Evolutionary conservation across 2,113 vertebrate genomes (phyloP).

Genomic region (Orthonyx spaldingii): DNA sequence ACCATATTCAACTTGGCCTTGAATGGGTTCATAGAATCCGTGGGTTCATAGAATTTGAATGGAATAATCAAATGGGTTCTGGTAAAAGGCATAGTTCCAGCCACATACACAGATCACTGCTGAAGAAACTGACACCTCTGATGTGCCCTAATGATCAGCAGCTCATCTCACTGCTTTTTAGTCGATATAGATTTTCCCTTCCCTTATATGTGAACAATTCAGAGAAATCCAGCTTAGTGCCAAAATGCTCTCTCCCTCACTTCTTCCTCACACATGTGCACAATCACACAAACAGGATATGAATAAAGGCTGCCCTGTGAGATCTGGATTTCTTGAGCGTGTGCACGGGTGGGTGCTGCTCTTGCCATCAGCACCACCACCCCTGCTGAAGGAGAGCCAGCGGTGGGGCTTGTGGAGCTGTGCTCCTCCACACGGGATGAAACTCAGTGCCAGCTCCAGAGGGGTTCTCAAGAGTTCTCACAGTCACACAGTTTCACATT

Average conservation of each 20-base stretch:
- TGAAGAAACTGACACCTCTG: neutral
- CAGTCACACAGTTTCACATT: neutral
- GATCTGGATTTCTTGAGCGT: neutral
- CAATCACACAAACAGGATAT: neutral
- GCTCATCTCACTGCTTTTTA: neutral
- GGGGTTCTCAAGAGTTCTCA: neutral
- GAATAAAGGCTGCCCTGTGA: neutral
- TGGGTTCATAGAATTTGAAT: neutral
- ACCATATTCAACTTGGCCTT: neutral
- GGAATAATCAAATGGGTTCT: neutral
- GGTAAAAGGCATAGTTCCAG: neutral
- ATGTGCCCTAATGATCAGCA: neutral
- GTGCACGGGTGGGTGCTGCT: neutral
- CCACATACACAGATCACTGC: neutral
- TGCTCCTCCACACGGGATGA: accelerated
- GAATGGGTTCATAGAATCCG: neutral
- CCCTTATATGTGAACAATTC: neutral
- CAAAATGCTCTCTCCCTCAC: neutral
- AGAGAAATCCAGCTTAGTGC: neutral
- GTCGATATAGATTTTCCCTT: neutral
- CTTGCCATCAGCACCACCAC: neutral
- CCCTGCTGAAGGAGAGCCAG: neutral
- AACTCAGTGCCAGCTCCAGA: neutral
- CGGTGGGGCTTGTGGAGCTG: accelerated
- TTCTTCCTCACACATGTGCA: neutral